Evolutionary conservation across 2,888 invertebrate genomes (phyloP), one percentile per base, ranked within the genome.

Genomic region (Apotomis betuletana): DNA sequence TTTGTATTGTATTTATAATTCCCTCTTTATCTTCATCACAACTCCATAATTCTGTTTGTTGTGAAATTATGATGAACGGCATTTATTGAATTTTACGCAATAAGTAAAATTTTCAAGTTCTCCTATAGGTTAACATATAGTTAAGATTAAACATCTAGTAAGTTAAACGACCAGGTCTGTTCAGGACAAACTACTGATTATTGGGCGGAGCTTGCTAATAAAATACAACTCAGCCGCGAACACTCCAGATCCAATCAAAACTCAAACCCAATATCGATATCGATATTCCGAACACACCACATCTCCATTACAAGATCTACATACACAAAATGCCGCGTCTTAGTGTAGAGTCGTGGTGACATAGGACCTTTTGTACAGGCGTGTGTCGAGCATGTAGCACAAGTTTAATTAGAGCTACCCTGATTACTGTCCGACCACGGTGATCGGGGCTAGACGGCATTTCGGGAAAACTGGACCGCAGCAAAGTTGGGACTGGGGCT

Each of bases 331-430:
- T 9, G 49, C 3, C 49, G 9, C 49, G 10, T 49, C 49, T 49
- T 49, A 9, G 10, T 49, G 10, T 10, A 49, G 12, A 3, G 10
- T 10, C 0, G 49, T 9, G 2, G 49, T 49, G 9, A 10, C 9
- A 9, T 10, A 49, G 10, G 49, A 3, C 49, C 6, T 49, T 49
- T 9, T 49, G 10, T 41, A 3, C 10, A 49, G 49, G 49, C 3
- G 49, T 9, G 9, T 9, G 9, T 49, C 49, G 49, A 49, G 3
- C 49, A 8, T 44, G 49, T 49, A 49, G 49, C 10, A 9, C 49
- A 63, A 63, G 54, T 52, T 63, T 63, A 51, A 51, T 12, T 9
- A 41, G 54, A 38, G 13, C 38, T 13, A 27, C 63, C 63, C 44
- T 41, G n/a, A 10, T 12, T n/a, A 12, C 60, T 41, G 60, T 4